Conservation (phyloP, 1,140 invertebrate species). For the Sitodiplosis mosellana region DNA sequence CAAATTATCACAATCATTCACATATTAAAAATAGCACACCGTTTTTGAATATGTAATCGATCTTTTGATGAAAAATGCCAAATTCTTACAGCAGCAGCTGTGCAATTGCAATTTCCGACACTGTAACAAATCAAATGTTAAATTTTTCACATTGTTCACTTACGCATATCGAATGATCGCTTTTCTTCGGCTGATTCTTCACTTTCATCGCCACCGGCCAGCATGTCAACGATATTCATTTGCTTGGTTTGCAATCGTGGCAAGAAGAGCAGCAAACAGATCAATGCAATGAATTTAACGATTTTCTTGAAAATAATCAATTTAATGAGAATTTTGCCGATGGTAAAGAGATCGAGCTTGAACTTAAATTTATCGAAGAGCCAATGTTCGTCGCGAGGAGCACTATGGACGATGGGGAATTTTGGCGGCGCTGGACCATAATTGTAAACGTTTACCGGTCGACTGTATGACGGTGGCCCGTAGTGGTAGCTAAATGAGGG, state of each 20-base stretch:
- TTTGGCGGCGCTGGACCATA: slow-evolving; percentile 12
- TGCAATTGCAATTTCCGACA: neutral
- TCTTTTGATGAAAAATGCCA: no score
- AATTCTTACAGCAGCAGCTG: neutral
- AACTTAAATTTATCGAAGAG: slow-evolving; percentile 38
- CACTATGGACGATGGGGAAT: slow-evolving; percentile 14
- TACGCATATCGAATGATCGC: neutral
- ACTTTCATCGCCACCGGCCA: slow-evolving; percentile 8
- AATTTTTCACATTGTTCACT: neutral
- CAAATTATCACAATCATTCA: neutral
- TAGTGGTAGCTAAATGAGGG: slow-evolving; percentile 25
- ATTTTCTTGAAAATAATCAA: slow-evolving; percentile 58
- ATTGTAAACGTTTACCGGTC: slow-evolving; percentile 3
- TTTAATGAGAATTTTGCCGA: slow-evolving; percentile 53
- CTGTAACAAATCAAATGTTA: neutral
- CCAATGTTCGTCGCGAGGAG: slow-evolving; percentile 15
- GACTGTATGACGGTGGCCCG: slow-evolving; percentile 26
- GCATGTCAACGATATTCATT: slow-evolving; percentile 7
- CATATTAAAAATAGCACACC: slow-evolving; percentile 1
- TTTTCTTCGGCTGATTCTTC: slow-evolving; percentile 5
- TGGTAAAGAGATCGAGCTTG: slow-evolving; percentile 47
- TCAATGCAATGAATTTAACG: slow-evolving; percentile 51
- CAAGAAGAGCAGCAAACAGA: slow-evolving; percentile 52
- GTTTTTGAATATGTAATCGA: no score
- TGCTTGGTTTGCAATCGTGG: slow-evolving; percentile 36